Percentiles rank a stretch among this genome's conserved stretches.
phyloP scores from a whole-genome alignment of 2,888 invertebrate genomes.

The Drosophila neonasuta region DNA sequence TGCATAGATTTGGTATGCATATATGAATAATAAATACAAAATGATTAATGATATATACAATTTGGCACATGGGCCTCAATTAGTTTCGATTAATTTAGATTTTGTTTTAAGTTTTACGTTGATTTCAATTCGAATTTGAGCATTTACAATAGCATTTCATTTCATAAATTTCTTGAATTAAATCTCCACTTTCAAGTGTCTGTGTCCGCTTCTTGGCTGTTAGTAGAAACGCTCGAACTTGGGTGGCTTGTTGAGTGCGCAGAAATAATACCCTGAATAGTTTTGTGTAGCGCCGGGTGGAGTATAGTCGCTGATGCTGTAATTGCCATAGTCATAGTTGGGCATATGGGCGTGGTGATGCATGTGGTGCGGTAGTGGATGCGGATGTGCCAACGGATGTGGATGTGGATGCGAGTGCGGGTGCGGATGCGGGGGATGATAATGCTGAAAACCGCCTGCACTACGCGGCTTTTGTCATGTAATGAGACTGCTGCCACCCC shows the following conservation, averaged over 20 bases:
- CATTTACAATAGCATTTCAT: slow-evolving; percentile 63
- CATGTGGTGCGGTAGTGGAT: slow-evolving; percentile 54
- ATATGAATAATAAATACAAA: slow-evolving; percentile 66
- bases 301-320: slow-evolving; percentile 81
- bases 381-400: slow-evolving; percentile 52
- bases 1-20: slow-evolving; percentile 27
- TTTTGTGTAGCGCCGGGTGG: slow-evolving; percentile 81
- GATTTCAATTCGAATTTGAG: slow-evolving; percentile 64
- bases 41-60: slow-evolving; percentile 50
- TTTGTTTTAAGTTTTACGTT: slow-evolving; percentile 18
- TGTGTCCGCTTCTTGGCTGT: slow-evolving; percentile 25
- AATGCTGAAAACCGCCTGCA: slow-evolving; percentile 81
- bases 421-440: slow-evolving; percentile 78
- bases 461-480: slow-evolving; percentile 85
- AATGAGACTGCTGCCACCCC: slow-evolving; percentile 82
- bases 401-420: slow-evolving; percentile 57
- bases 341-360: slow-evolving; percentile 64
- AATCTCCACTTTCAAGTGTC: background rate
- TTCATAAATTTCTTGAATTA: background rate
- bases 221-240: slow-evolving; percentile 81
- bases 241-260: slow-evolving; percentile 81
- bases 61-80: slow-evolving; percentile 41
- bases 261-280: slow-evolving; percentile 82
- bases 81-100: slow-evolving; percentile 16
- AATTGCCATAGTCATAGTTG: slow-evolving; percentile 77